Percentiles rank a stretch among this genome's conserved stretches.
Evolutionary conservation across 2,113 vertebrate species (phyloP).

Genomic region (Hyla sarda): DNA sequence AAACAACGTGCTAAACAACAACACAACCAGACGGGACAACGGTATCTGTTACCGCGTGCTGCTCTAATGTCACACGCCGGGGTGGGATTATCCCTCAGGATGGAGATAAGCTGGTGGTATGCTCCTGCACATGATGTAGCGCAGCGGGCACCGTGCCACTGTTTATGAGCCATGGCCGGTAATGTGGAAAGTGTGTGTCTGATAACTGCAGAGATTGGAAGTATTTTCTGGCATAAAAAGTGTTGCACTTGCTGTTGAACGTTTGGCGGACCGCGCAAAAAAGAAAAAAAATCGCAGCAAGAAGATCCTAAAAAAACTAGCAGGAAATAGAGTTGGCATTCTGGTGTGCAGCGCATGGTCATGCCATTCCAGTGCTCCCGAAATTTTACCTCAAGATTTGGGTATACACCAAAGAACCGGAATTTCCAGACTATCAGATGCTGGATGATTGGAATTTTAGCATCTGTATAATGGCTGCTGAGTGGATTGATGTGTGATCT

Average conservation of each 20-base stretch:
- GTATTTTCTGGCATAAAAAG: background rate
- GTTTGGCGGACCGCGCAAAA: too few species aligned
- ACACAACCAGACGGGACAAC: background rate
- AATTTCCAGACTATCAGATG: too few species aligned
- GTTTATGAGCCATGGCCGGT: background rate
- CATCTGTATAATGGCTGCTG: too few species aligned
- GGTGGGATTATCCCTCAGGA: background rate
- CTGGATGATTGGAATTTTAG: too few species aligned
- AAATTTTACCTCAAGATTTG: too few species aligned
- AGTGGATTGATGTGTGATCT: too few species aligned
- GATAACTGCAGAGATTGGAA: background rate
- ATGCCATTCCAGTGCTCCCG: too few species aligned
- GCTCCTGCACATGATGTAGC: background rate
- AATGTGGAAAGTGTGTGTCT: background rate
- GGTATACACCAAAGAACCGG: too few species aligned
- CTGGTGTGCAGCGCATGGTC: too few species aligned
- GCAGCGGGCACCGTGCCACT: background rate
- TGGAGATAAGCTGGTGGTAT: slow-evolving; percentile 7
- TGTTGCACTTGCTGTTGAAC: background rate
- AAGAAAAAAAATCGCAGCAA: background rate
- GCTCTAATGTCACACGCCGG: slow-evolving; percentile 8
- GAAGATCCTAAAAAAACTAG: background rate
- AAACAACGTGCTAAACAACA: background rate
- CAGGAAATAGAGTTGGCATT: too few species aligned
- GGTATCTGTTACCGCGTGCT: background rate